These are phyloP conservation scores for Aphrophora alni DNA, from an alignment of 2,888 invertebrate genomes.

Conservation along the genomic window DNA sequence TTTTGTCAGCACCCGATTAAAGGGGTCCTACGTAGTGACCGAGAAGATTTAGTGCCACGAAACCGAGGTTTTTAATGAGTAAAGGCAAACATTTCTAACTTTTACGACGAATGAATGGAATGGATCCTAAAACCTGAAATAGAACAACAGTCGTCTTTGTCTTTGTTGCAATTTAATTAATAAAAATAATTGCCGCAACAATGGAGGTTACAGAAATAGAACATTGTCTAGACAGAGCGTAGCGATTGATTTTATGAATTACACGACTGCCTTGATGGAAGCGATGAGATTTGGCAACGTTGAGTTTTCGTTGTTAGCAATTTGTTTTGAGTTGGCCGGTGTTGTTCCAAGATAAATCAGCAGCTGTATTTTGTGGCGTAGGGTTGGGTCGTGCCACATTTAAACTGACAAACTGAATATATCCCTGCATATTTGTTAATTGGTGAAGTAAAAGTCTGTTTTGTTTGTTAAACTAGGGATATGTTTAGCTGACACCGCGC, in stretches of 20 bases:
- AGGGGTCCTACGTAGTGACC: no score
- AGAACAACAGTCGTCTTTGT: neutral
- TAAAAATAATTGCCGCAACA: neutral
- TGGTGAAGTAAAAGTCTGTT: no score
- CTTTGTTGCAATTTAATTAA: neutral
- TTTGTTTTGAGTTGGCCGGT: neutral
- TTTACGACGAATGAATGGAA: neutral
- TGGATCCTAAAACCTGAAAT: neutral
- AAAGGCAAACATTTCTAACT: no score
- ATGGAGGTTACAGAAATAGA: neutral
- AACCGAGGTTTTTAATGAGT: no score
- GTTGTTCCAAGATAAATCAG: neutral
- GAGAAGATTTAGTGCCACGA: no score
- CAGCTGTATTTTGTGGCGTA: neutral
- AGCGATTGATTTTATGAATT: conserved; percentile 6
- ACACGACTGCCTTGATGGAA: neutral
- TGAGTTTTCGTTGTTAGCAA: neutral
- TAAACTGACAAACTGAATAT: neutral
- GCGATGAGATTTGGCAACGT: neutral
- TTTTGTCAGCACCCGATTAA: no score
- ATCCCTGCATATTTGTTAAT: no score
- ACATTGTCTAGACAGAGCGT: neutral
- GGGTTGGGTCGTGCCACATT: neutral
- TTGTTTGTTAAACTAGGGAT: no score
- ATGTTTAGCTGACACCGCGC: no score